Percentiles rank a stretch among this genome's conserved stretches.
phyloP scores from a whole-genome alignment of 2,113 vertebrate genomes.

The Grammatotria lemairii region DNA sequence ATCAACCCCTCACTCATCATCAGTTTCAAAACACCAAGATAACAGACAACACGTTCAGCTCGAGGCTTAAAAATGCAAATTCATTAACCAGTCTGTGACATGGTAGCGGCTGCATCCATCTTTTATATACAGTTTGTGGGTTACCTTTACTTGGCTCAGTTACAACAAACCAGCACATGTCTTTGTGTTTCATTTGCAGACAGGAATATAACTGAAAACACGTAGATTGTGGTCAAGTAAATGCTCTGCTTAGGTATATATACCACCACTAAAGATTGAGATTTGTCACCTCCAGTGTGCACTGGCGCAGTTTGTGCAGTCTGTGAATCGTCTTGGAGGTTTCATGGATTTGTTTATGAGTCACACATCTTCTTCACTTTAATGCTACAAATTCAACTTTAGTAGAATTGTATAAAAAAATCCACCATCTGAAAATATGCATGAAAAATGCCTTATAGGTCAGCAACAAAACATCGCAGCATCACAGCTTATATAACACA shows the following conservation, averaged over 20 bases:
- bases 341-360: not conserved
- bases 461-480: not conserved
- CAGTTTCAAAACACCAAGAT: not conserved
- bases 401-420: not conserved
- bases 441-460: not conserved
- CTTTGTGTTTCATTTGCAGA: not conserved
- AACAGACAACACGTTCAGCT: not conserved
- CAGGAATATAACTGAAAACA: not conserved
- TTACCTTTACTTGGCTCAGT: not conserved
- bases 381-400: not conserved
- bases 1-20: not conserved
- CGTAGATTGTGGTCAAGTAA: not conserved
- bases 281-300: not conserved
- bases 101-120: not conserved
- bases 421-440: not conserved
- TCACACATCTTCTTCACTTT: not conserved
- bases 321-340: not conserved
- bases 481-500: not conserved
- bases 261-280: not conserved
- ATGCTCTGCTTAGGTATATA: not conserved
- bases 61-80: not conserved
- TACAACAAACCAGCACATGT: not conserved
- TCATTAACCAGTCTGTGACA: not conserved
- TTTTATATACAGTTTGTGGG: not conserved
- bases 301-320: not conserved